Percentiles rank a stretch among this genome's conserved stretches.
Conservation (phyloP, 2,888 invertebrate species). For the Autographa pulchrina region DNA sequence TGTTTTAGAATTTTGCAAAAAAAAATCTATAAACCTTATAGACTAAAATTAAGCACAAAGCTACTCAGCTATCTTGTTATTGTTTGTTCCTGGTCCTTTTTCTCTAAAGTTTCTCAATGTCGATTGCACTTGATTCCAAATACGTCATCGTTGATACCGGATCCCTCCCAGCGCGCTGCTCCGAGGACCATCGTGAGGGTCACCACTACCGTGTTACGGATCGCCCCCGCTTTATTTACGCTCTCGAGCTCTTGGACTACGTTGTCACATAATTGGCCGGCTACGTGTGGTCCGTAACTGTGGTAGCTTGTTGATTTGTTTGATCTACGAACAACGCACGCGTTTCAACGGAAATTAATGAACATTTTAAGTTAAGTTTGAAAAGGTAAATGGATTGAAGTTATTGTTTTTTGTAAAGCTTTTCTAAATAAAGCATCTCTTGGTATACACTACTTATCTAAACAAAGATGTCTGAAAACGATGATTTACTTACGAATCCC, state of each 20-base stretch:
- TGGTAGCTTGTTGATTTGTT: constrained; percentile 64
- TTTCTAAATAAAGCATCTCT: background rate
- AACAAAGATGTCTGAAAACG: background rate
- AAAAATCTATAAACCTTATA: too few species aligned
- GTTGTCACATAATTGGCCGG: constrained; percentile 81
- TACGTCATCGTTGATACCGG: constrained; percentile 12
- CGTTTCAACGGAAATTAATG: constrained; percentile 54
- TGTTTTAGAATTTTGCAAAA: too few species aligned
- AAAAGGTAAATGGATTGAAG: background rate
- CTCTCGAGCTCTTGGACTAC: constrained; percentile 70
- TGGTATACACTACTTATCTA: background rate
- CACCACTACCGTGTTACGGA: constrained; percentile 78
- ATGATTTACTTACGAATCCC: constrained; percentile 22
- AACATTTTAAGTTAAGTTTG: constrained; percentile 37
- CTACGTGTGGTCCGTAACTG: constrained; percentile 73
- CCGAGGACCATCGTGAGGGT: constrained; percentile 63
- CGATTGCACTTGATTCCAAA: constrained; percentile 18
- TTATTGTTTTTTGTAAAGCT: background rate
- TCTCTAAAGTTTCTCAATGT: background rate
- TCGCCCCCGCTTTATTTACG: constrained; percentile 76
- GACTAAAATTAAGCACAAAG: background rate
- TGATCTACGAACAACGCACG: constrained; percentile 39
- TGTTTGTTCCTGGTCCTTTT: background rate
- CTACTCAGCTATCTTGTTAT: background rate
- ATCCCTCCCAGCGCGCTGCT: constrained; percentile 63